These are phyloP conservation scores for Malaclemys terrapin DNA, from an alignment of 2,113 vertebrate species.

Conservation along the genomic window DNA sequence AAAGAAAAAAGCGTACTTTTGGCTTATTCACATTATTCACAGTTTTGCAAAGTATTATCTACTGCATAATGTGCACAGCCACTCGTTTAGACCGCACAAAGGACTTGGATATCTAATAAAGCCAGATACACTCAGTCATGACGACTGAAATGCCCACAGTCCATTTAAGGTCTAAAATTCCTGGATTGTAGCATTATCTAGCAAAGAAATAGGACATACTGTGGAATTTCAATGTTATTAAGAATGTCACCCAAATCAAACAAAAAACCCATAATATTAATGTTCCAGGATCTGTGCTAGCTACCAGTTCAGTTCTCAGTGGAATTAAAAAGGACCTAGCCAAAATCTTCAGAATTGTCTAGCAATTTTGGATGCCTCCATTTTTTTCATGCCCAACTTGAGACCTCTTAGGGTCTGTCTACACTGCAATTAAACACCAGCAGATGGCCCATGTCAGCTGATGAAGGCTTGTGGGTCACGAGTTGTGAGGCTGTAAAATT, in stretches of 20 bases:
- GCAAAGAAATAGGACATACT: background rate
- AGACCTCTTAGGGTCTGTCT: background rate
- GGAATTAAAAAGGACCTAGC: background rate
- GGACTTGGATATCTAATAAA: background rate
- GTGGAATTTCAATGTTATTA: background rate
- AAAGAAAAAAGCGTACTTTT: background rate
- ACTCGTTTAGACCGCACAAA: background rate
- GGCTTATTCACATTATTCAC: background rate
- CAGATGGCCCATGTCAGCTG: background rate
- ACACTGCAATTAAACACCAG: background rate
- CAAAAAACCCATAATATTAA: background rate
- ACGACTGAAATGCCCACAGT: background rate
- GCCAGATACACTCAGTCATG: background rate
- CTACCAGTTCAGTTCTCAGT: fast-evolving
- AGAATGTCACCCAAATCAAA: background rate
- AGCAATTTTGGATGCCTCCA: background rate
- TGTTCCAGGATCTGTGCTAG: background rate
- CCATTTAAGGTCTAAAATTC: background rate
- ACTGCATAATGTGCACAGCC: background rate
- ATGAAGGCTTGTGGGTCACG: background rate
- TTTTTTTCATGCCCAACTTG: background rate
- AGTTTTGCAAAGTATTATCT: background rate
- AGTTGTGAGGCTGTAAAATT: background rate
- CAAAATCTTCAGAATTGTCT: background rate
- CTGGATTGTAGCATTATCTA: background rate